phyloP scores from a whole-genome alignment of 1,140 invertebrate genomes.

The Brachionus paranguensis region DNA sequence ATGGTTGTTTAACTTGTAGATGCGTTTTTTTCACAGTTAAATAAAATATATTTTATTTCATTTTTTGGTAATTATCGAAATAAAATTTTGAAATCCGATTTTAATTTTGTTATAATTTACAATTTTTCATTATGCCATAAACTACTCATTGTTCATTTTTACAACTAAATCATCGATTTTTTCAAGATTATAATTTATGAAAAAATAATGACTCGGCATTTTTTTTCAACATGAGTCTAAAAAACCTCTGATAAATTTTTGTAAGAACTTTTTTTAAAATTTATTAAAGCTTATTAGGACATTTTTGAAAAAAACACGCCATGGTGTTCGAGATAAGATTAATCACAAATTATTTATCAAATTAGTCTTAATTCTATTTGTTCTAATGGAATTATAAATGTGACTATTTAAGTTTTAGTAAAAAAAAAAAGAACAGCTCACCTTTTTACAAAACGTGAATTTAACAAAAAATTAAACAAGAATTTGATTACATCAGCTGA shows the following conservation, averaged over 20 bases:
- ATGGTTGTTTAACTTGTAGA: conserved; percentile 30
- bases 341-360: neutral
- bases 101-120: neutral
- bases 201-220: neutral
- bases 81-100: neutral
- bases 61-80: neutral
- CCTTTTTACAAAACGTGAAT: neutral
- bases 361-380: neutral
- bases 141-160: neutral
- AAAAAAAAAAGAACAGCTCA: neutral
- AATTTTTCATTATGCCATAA: neutral
- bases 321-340: neutral
- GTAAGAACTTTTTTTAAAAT: too few species aligned
- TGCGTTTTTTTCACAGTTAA: conserved; percentile 4
- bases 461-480: neutral
- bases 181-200: neutral
- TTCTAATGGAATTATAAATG: neutral
- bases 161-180: neutral
- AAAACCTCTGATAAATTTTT: neutral
- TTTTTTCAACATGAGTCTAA: neutral
- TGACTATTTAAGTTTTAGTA: neutral
- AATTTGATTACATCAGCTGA: neutral
- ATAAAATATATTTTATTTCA: neutral
- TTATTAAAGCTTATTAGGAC: neutral
- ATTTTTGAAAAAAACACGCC: neutral